Evolutionary conservation across 2,113 vertebrate species (phyloP).

Genomic region (Osmerus mordax): DNA sequence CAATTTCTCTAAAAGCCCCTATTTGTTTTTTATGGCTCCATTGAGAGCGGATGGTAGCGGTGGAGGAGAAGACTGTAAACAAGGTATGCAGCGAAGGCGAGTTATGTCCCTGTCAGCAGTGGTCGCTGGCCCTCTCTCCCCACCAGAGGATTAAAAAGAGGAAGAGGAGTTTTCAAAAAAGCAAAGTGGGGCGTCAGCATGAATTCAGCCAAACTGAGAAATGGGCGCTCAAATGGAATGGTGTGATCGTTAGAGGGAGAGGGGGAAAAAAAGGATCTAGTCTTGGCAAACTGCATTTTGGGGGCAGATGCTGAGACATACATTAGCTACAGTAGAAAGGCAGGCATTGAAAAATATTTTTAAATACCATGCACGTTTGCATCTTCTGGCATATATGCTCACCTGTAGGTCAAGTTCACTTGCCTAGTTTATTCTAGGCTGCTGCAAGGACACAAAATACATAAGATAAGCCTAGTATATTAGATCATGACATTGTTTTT

Average conservation of each 20-base stretch:
- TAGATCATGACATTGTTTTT: slow-evolving; percentile 29
- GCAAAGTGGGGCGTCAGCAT: slow-evolving; percentile 65
- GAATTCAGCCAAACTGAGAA: slow-evolving; percentile 63
- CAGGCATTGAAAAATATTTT: background rate
- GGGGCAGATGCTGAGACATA: slow-evolving; percentile 19
- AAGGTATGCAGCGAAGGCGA: slow-evolving; percentile 63
- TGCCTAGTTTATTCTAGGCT: background rate
- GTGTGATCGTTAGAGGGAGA: slow-evolving; percentile 44
- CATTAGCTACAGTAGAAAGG: slow-evolving; percentile 1
- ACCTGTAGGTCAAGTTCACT: slow-evolving; percentile 10
- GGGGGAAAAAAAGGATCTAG: background rate
- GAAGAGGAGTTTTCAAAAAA: slow-evolving; percentile 59
- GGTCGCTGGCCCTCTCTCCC: slow-evolving; percentile 36
- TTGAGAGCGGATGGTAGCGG: slow-evolving; percentile 60
- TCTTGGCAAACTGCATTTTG: slow-evolving; percentile 18
- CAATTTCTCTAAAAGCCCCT: slow-evolving; percentile 79
- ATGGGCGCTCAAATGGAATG: slow-evolving; percentile 56
- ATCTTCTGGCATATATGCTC: background rate
- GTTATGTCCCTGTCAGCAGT: slow-evolving; percentile 72
- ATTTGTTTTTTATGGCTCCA: slow-evolving; percentile 77
- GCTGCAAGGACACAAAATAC: slow-evolving; percentile 19
- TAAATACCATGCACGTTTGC: slow-evolving; percentile 32
- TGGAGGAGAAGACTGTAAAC: slow-evolving; percentile 68
- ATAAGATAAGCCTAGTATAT: too few species aligned
- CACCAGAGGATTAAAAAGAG: slow-evolving; percentile 61